phyloP scores from a whole-genome alignment of 2,888 invertebrate genomes.

The Cyclophora albipunctata region DNA sequence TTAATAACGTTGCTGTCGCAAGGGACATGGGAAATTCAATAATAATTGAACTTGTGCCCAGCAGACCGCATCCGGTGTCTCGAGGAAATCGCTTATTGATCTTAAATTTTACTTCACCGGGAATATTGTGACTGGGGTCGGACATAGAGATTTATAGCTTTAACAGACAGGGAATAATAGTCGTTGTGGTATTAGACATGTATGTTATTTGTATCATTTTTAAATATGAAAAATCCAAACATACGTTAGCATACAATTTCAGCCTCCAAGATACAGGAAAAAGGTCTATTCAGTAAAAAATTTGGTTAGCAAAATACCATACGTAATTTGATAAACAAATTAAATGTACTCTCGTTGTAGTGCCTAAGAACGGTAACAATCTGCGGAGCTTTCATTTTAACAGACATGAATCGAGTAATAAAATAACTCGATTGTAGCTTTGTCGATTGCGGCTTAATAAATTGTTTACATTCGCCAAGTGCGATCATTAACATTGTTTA shows the following conservation, averaged over 20 bases:
- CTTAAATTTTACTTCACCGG: constrained; percentile 35
- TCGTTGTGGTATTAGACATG: no score
- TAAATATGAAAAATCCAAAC: no score
- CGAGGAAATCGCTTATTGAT: constrained; percentile 60
- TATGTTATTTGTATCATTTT: no score
- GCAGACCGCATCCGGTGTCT: constrained; percentile 62
- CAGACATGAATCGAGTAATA: constrained; percentile 47
- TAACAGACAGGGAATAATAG: no score
- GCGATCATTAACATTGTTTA: constrained; percentile 68
- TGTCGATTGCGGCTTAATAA: constrained; percentile 64
- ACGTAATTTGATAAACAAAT: no score
- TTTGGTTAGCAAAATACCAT: no score
- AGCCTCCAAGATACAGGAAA: no score
- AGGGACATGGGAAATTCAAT: constrained; percentile 62
- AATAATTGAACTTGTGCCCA: constrained; percentile 62
- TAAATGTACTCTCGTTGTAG: no score
- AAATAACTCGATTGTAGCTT: constrained; percentile 50
- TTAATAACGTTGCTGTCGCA: constrained; percentile 17
- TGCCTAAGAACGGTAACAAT: no score
- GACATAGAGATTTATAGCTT: no score
- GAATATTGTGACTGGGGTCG: background rate
- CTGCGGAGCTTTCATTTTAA: constrained; percentile 36
- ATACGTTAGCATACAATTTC: no score
- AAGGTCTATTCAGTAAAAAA: no score
- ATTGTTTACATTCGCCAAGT: constrained; percentile 59